phyloP scores from a whole-genome alignment of 2,113 vertebrate species.

The Martes martes region DNA sequence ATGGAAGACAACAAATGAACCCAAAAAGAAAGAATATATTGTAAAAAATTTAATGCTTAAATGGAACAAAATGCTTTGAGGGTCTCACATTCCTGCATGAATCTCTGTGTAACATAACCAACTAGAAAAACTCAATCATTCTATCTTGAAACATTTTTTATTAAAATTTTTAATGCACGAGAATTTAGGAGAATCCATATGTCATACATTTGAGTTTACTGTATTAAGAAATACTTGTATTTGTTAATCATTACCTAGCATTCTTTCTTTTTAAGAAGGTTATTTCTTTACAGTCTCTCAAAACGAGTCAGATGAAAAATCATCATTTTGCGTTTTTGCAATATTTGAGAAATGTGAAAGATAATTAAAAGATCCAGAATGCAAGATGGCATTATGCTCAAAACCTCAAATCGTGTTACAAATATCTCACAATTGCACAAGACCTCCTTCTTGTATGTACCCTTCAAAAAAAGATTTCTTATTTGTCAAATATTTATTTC shows the following conservation, averaged over 20 bases:
- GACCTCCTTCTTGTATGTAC: neutral
- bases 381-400: neutral
- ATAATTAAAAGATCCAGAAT: slow-evolving; percentile 8
- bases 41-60: neutral
- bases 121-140: neutral
- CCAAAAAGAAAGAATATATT: neutral
- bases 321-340: neutral
- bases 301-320: slow-evolving; percentile 9
- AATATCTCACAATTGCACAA: neutral
- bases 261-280: neutral
- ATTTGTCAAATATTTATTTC: neutral
- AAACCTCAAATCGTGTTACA: neutral
- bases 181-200: neutral
- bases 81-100: neutral
- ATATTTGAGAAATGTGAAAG: neutral
- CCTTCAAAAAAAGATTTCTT: neutral
- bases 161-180: neutral
- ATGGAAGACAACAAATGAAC: neutral
- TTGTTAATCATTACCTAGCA: neutral
- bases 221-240: neutral
- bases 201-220: neutral
- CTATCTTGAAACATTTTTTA: neutral
- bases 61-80: neutral
- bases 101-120: neutral
- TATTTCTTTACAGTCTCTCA: neutral